phyloP scores from a whole-genome alignment of 2,113 vertebrate genomes.

The Xenotilapia flavipinnis region DNA sequence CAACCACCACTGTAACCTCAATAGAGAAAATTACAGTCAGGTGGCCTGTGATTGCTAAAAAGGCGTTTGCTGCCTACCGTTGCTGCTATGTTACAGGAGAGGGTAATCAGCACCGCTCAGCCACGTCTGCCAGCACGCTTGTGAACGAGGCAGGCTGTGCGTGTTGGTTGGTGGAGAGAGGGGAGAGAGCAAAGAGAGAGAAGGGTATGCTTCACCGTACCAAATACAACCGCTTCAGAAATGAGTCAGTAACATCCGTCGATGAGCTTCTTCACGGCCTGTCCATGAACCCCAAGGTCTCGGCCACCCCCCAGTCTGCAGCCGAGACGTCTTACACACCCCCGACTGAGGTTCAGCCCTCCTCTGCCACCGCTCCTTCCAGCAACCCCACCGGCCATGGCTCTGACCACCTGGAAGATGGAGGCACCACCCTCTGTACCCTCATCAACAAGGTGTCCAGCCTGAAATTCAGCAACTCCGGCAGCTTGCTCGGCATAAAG shows the following conservation, averaged over 20 bases:
- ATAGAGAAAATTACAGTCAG: constrained; percentile 56
- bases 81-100: constrained; percentile 84
- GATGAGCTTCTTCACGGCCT: constrained; percentile 96
- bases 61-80: constrained; percentile 62
- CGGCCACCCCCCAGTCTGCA: constrained; percentile 78
- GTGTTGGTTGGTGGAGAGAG: constrained; percentile 74
- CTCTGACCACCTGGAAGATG: constrained; percentile 87
- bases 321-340: constrained; percentile 81
- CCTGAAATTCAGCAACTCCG: constrained; percentile 92
- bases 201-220: constrained; percentile 99
- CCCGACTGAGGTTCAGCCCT: constrained; percentile 73
- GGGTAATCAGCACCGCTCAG: constrained; percentile 78
- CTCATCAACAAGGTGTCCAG: constrained; percentile 98
- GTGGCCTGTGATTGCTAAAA: constrained; percentile 66
- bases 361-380: constrained; percentile 63
- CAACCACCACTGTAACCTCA: constrained; percentile 47
- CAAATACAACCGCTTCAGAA: constrained; percentile 99
- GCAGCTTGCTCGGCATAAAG: constrained; percentile 88
- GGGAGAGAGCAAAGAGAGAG: constrained; percentile 75
- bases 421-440: constrained; percentile 88
- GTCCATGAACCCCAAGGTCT: constrained; percentile 94
- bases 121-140: constrained; percentile 82
- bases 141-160: constrained; percentile 77
- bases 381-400: constrained; percentile 38
- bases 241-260: constrained; percentile 98